Percentiles rank a stretch among this genome's conserved stretches.
These are phyloP conservation scores for Mustela nigripes DNA, from an alignment of 2,113 vertebrate species.

Conservation along the genomic window DNA sequence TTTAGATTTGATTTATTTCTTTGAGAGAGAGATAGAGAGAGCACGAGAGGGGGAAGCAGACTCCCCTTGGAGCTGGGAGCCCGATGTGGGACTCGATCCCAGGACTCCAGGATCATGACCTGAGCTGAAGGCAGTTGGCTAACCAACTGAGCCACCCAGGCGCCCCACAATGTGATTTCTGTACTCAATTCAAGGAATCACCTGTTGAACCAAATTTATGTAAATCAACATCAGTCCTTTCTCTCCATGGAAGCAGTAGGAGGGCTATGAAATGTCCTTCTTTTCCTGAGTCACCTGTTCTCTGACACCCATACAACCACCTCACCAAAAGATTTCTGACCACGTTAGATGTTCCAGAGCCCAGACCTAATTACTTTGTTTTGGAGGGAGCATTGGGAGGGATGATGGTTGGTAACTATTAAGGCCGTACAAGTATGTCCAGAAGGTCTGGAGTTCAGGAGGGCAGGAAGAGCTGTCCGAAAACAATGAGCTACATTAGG, in stretches of 20 bases:
- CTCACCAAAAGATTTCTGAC: not conserved
- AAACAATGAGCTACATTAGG: not conserved
- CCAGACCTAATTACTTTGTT: not conserved
- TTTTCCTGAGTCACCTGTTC: not conserved
- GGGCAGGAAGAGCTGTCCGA: not conserved
- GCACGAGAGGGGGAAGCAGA: no score
- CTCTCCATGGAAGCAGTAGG: accelerated
- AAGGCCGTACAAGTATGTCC: not conserved
- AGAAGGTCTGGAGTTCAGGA: not conserved
- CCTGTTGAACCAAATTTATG: not conserved
- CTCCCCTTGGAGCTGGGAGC: no score
- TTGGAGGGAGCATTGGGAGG: not conserved
- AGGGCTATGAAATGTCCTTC: not conserved
- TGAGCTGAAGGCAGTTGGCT: no score
- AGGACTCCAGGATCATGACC: no score
- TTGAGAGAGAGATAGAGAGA: no score
- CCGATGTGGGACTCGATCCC: no score
- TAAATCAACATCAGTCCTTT: not conserved
- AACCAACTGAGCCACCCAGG: no score
- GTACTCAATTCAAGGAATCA: not conserved
- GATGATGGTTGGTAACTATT: not conserved
- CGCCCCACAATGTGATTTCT: not conserved
- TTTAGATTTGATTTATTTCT: no score
- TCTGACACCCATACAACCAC: not conserved
- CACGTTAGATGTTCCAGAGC: not conserved